Percentiles rank a stretch among this genome's conserved stretches.
Conservation (phyloP, 2,888 invertebrate species). For the Alloplasta piceator region DNA sequence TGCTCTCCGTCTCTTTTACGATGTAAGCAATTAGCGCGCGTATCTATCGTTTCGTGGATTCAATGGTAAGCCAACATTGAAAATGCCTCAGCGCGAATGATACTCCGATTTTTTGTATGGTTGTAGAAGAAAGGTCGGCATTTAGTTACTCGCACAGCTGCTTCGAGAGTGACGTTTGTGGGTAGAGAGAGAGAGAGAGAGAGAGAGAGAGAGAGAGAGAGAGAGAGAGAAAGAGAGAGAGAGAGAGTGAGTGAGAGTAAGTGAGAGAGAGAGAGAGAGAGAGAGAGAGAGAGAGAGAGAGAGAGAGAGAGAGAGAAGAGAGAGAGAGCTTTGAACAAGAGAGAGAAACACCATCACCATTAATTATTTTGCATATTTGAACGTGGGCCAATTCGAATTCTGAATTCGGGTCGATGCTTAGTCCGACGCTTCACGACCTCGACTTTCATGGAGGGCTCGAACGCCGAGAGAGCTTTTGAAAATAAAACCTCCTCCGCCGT, state of each 20-base stretch:
- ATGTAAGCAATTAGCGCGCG: no score
- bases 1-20: no score
- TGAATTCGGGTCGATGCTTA: slow-evolving; percentile 66
- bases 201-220: neutral
- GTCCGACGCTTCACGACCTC: slow-evolving; percentile 60
- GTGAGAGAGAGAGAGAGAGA: neutral
- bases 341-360: slow-evolving; percentile 49
- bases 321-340: neutral
- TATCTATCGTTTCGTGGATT: no score
- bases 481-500: slow-evolving; percentile 47
- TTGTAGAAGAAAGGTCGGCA: no score
- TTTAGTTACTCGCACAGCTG: no score
- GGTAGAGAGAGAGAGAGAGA: neutral
- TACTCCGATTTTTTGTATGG: no score
- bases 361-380: slow-evolving; percentile 71
- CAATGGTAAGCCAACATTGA: no score
- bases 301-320: neutral
- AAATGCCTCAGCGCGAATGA: no score
- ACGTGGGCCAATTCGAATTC: slow-evolving; percentile 68
- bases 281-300: neutral
- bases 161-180: neutral
- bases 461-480: slow-evolving; percentile 53
- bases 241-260: neutral
- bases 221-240: neutral
- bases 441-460: slow-evolving; percentile 52